Evolutionary conservation across 2,113 vertebrate genomes (phyloP).

Genomic region (Prinia subflava): DNA sequence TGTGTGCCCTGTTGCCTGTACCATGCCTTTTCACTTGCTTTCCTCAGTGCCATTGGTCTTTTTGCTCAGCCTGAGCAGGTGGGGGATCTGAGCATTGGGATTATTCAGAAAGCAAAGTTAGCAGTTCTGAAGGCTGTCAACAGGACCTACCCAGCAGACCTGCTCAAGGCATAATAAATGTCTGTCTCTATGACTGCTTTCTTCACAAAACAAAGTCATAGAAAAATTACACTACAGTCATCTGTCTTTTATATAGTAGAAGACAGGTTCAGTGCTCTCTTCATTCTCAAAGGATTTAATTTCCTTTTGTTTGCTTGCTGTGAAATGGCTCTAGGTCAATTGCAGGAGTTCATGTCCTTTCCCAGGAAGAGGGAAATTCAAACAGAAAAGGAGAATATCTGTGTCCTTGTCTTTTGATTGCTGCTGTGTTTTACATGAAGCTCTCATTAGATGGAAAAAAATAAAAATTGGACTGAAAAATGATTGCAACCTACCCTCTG

Average conservation of each 20-base stretch:
- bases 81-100: neutral
- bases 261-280: neutral
- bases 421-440: neutral
- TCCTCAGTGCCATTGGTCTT: neutral
- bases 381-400: neutral
- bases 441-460: neutral
- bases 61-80: neutral
- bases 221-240: neutral
- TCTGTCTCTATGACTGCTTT: neutral
- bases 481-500: rapidly evolving
- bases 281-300: neutral
- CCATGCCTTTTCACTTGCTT: neutral
- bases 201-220: neutral
- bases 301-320: neutral
- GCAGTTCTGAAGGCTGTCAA: neutral
- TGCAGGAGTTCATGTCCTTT: rapidly evolving
- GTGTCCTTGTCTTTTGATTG: neutral
- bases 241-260: neutral
- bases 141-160: neutral
- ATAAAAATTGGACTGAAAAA: neutral
- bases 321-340: neutral
- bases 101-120: neutral
- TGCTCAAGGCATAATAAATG: neutral
- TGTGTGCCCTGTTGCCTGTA: neutral
- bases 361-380: neutral